Percentiles rank a stretch among this genome's conserved stretches.
These are phyloP conservation scores for Acromyrmex heyeri DNA, from an alignment of 1,140 invertebrate species.

Conservation along the genomic window DNA sequence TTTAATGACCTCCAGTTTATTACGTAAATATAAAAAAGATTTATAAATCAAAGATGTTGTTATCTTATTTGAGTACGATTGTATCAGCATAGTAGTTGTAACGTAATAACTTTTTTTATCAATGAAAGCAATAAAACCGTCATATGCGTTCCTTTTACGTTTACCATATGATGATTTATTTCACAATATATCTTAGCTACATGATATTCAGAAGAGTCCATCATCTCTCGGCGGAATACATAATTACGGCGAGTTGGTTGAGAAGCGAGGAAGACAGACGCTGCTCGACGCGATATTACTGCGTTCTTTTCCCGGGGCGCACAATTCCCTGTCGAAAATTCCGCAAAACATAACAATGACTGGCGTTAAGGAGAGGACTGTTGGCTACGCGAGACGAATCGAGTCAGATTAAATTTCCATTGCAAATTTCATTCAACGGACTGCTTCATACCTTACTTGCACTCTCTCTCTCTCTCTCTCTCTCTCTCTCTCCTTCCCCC, in stretches of 20 bases:
- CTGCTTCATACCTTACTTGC: slow-evolving; percentile 37
- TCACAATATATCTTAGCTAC: slow-evolving; percentile 20
- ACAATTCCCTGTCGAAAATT: slow-evolving; percentile 66
- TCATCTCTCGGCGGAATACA: slow-evolving; percentile 27
- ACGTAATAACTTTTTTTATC: background rate
- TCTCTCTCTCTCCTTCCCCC: background rate
- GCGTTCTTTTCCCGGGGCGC: slow-evolving; percentile 36
- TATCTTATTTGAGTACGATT: background rate
- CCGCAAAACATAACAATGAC: slow-evolving; percentile 49
- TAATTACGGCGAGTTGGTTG: slow-evolving; percentile 34
- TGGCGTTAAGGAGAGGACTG: slow-evolving; percentile 64
- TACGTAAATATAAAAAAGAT: background rate
- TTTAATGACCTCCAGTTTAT: background rate
- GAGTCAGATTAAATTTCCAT: slow-evolving; percentile 76
- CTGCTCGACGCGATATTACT: slow-evolving; percentile 13
- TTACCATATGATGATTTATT: slow-evolving; percentile 24
- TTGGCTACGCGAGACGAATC: slow-evolving; percentile 63
- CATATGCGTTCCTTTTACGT: background rate
- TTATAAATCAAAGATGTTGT: background rate
- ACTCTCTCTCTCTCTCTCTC: background rate
- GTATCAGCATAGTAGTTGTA: background rate
- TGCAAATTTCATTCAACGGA: slow-evolving; percentile 76
- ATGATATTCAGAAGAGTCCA: slow-evolving; percentile 17
- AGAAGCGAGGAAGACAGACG: slow-evolving; percentile 10
- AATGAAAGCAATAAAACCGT: background rate